Evolutionary conservation across 2,113 vertebrate genomes (phyloP).

Genomic region (Illadopsis cleaveri): DNA sequence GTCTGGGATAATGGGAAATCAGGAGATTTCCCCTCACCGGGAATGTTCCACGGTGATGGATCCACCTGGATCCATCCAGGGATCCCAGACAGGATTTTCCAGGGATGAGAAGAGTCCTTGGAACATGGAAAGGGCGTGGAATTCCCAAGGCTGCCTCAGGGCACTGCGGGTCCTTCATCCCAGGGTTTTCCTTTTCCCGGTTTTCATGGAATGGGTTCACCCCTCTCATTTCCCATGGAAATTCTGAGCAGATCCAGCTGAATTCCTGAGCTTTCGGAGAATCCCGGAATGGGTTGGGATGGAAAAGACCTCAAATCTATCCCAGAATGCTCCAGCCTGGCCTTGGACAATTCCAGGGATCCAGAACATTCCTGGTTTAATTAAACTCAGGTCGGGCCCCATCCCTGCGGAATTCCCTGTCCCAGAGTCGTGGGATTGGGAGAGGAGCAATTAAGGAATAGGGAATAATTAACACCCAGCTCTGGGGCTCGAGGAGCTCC

Average conservation of each 20-base stretch:
- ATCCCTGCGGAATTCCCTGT: neutral
- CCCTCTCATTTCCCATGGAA: neutral
- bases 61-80: neutral
- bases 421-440: neutral
- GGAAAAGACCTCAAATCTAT: neutral
- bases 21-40: neutral
- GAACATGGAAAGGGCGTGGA: neutral
- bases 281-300: neutral
- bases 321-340: neutral
- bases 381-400: neutral
- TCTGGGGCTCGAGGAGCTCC: neutral
- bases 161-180: neutral
- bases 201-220: neutral
- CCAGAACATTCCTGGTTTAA: neutral
- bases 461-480: neutral
- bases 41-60: neutral
- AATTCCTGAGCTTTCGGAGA: neutral
- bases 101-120: neutral
- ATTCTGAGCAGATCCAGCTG: neutral
- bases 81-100: neutral
- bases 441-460: neutral
- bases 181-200: neutral
- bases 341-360: neutral
- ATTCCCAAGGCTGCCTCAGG: neutral
- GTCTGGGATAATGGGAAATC: neutral